Evolutionary conservation across 2,113 vertebrate genomes (phyloP).

Genomic region (Agapornis roseicollis): DNA sequence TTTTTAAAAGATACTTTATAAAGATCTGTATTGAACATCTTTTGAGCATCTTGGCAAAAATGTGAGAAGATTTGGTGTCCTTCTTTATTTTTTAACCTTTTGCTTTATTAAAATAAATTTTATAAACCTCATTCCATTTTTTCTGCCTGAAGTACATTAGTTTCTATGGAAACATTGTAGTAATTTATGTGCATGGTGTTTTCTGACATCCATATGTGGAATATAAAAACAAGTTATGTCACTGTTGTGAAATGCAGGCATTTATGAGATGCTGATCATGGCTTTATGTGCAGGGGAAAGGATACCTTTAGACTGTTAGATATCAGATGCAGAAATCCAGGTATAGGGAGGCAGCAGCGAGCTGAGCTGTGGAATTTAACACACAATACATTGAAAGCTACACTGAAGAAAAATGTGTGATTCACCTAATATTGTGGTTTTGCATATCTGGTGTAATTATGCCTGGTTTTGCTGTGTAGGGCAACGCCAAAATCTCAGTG

Average conservation of each 20-base stretch:
- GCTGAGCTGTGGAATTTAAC: not conserved
- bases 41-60: not conserved
- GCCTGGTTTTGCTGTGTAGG: not conserved
- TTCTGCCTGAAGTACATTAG: constrained; percentile 29
- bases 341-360: not conserved
- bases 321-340: not conserved
- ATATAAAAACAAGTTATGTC: constrained; percentile 30
- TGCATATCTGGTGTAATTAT: not conserved
- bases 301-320: not conserved
- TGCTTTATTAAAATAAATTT: not conserved
- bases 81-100: not conserved
- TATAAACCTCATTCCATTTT: constrained; percentile 20
- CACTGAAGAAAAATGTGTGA: not conserved
- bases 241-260: constrained; percentile 8
- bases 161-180: constrained; percentile 64
- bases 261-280: not conserved
- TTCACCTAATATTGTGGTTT: not conserved
- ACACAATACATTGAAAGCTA: not conserved
- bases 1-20: not conserved
- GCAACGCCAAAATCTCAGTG: not conserved
- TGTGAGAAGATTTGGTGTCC: not conserved
- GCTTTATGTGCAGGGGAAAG: not conserved
- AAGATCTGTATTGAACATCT: not conserved
- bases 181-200: constrained; percentile 25
- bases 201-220: constrained; percentile 27